phyloP scores from a whole-genome alignment of 2,888 invertebrate species.

The Leucophenga montana region DNA sequence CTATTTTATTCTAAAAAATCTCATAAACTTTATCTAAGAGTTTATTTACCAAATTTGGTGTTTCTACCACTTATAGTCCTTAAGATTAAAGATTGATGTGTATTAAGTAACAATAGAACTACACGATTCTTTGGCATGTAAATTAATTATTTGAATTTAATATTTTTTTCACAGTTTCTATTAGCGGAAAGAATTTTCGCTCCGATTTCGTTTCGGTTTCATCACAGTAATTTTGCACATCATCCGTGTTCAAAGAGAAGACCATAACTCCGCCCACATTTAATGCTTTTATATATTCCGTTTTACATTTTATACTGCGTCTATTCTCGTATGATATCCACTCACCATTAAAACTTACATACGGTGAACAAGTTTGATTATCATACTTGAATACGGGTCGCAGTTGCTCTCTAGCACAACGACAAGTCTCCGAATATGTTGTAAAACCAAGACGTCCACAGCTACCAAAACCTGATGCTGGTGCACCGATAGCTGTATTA shows the following conservation, averaged over 20 bases:
- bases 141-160: conserved; percentile 4
- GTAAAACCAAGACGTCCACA: conserved; percentile 82
- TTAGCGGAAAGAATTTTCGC: conserved; percentile 59
- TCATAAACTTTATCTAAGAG: too few species aligned
- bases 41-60: too few species aligned
- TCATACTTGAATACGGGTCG: conserved; percentile 78
- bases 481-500: conserved; percentile 81
- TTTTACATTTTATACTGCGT: conserved; percentile 80
- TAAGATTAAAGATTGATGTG: too few species aligned
- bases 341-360: conserved; percentile 79
- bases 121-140: too few species aligned
- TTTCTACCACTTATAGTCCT: too few species aligned
- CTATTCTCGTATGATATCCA: conserved; percentile 90
- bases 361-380: conserved; percentile 83
- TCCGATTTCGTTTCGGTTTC: background rate
- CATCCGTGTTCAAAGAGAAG: conserved; percentile 87
- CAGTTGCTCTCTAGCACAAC: conserved; percentile 76
- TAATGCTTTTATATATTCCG: conserved; percentile 78
- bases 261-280: conserved; percentile 88
- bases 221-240: conserved; percentile 77
- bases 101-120: too few species aligned
- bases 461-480: conserved; percentile 80
- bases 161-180: conserved; percentile 45
- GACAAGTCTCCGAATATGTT: conserved; percentile 81
- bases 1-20: too few species aligned